A percentile compares a stretch with the other conserved stretches of the same genome.
Evolutionary conservation across 2,797 vertebrate species (phyloP).

Genomic region (Argya squamiceps): DNA sequence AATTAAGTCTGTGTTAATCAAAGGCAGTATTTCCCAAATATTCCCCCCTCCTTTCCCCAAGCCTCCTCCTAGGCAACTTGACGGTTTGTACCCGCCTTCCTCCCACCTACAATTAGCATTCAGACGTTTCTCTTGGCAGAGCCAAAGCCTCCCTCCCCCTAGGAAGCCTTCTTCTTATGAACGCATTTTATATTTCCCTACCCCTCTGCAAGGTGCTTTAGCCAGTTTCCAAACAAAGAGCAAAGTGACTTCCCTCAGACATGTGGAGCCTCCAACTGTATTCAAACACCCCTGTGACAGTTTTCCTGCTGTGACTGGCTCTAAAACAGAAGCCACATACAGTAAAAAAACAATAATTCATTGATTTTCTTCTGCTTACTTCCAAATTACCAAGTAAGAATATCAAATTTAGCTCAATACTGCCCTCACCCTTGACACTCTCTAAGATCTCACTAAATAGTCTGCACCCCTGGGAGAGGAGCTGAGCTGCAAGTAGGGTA

Average conservation of each 20-base stretch:
- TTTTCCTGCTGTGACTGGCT: not conserved
- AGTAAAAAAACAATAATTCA: not conserved
- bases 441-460: not conserved
- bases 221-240: constrained; percentile 56
- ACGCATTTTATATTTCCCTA: constrained; percentile 44
- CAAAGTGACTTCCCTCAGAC: constrained; percentile 47
- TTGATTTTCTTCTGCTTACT: not conserved
- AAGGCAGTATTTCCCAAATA: constrained; percentile 56
- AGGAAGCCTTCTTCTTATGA: constrained; percentile 49
- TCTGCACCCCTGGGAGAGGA: not conserved
- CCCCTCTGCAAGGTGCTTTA: constrained; percentile 46
- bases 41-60: not conserved
- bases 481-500: not conserved
- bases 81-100: not conserved
- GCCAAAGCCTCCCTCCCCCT: constrained; percentile 9
- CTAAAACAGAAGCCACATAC: constrained; percentile 1
- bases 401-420: constrained; percentile 9
- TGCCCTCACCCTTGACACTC: not conserved
- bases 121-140: constrained; percentile 3
- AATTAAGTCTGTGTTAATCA: constrained; percentile 49
- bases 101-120: constrained; percentile 63
- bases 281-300: not conserved
- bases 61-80: constrained; percentile 22
- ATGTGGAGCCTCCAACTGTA: not conserved
- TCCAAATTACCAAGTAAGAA: not conserved